Base-by-base conservation (phyloP, 2,797 vertebrate species). In the Pelodytes ibericus region DNA sequence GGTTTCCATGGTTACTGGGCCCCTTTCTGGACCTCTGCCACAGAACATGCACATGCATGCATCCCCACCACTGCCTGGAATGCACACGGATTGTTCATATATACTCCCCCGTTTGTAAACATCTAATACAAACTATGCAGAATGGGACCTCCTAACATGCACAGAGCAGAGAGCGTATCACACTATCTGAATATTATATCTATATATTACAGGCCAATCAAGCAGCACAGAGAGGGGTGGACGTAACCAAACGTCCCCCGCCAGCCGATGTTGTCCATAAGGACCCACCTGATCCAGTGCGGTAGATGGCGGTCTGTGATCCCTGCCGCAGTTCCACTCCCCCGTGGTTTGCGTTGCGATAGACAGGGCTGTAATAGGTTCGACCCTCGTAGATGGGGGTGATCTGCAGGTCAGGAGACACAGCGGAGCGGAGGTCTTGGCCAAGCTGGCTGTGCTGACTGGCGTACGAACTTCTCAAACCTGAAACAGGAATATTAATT, bases 331-430 rank as follows among this genome's bases (percentile, higher is more conserved):
- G 87, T 80, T 94, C 92, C 70, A 94, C 87, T 0, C 93, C 88
- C n/a, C 89, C 92, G 2, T 96, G 94, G 80, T 90, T 94, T 6
- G 95, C 93, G 76, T 95, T 98, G 36, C 91, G 92, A 86, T 96
- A 98, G 74, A 98, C 83, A 0, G 97, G 96, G 41, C 95, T 94
- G 77, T 95, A 96, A 84, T 94, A 96, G 0, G 95, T 90, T 80
- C 94, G 92, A 75, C 95, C 97, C 87, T 99, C 97, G 0, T 98
- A 99, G 83, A 99, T 98, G 4, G 96, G 97, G 10, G 94, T 94
- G 64, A 99, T 98, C 84, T 98, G 96, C 81, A 96, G 80, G 66
- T 98, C 97, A 0, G 96, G 96, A 79, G 96, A 99, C 67, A 96
- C 89, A 4, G 92, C 29, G 0, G 95, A 93, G 66, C 95, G 94